Evolutionary conservation across 2,888 invertebrate genomes (phyloP), one percentile per base, ranked within the genome.

Genomic region (Caenorhabditis parvicauda): DNA sequence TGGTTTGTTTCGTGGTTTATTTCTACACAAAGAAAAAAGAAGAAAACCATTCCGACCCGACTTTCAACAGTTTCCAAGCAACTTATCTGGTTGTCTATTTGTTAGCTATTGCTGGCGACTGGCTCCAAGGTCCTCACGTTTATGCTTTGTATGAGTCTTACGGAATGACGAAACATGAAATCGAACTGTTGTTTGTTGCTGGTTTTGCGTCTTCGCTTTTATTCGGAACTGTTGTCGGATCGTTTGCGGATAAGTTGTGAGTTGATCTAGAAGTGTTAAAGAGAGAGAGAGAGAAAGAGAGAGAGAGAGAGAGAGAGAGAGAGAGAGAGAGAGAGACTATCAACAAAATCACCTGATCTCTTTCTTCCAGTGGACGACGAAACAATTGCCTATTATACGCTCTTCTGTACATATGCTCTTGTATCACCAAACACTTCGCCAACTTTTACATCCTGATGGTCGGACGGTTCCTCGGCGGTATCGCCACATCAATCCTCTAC

Each of bases 101-200:
- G 51, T 75, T 84, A 57, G 84, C 84, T 9, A 83, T 83, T 76
- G 83, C 83, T 38, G 84, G 84, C 7, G 85, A 85, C 66, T 85
- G 85, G 85, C 73, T 85, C 32, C 85, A 85, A 72, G 85, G 85
- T 0, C 84, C 85, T 0, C 84, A 85, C 75, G 84, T 85, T 27
- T 85, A 85, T 71, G 85, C 84, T 2, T 73, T 85, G 46, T 85
- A 85, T 70, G 82, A 84, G 44, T 82, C 82, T 63, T 85, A 85
- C 71, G 82, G 82, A 3, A 84, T 85, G 83, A 74, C 81, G 9
- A 81, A 81, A 44, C 81, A 81, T 53, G 79, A 82, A 41, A 70
- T 72, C 29, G 66, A 71, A 67, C 68, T 84, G 21, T 76, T 85
- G 35, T 85, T 85, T 79, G 84, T 85, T 43, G 84, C 84, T 32